phyloP scores from a whole-genome alignment of 1,140 invertebrate genomes.

The Drosophila athabasca region DNA sequence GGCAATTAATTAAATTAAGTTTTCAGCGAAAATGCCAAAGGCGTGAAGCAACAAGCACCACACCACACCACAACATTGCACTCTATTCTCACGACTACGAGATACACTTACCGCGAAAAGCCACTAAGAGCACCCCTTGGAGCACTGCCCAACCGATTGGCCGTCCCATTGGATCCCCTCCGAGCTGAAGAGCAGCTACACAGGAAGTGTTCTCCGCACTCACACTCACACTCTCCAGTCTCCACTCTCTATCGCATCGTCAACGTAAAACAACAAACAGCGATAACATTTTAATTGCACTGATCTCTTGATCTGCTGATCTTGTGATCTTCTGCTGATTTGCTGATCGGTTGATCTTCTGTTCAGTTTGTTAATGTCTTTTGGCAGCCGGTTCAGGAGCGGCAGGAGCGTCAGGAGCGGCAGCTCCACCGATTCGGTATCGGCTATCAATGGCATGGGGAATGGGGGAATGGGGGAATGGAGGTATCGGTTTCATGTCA shows the following conservation, averaged over 20 bases:
- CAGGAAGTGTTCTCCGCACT: slow-evolving; percentile 59
- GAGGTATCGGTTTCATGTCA: slow-evolving; percentile 51
- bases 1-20: slow-evolving; percentile 82
- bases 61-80: no score
- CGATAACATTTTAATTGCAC: slow-evolving; percentile 80
- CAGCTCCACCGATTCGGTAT: slow-evolving; percentile 5
- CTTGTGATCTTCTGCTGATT: slow-evolving; percentile 48
- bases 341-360: slow-evolving; percentile 62
- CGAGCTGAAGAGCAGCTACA: slow-evolving; percentile 13
- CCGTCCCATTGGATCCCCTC: not conserved
- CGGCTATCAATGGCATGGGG: slow-evolving; percentile 57
- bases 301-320: slow-evolving; percentile 57
- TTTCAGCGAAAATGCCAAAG: slow-evolving; percentile 79
- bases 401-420: slow-evolving; percentile 13
- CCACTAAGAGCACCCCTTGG: not conserved
- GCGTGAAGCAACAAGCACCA: slow-evolving; percentile 63
- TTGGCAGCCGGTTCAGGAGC: slow-evolving; percentile 55
- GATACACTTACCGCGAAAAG: slow-evolving; percentile 10
- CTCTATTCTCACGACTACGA: not conserved
- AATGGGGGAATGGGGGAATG: no score
- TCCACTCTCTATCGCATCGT: slow-evolving; percentile 37
- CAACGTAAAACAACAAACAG: slow-evolving; percentile 73
- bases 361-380: slow-evolving; percentile 78
- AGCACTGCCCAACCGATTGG: not conserved
- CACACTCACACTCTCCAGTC: slow-evolving; percentile 5